Conservation (phyloP, 35 echinoderm and acorn worm genomes). For the Lytechinus pictus region DNA sequence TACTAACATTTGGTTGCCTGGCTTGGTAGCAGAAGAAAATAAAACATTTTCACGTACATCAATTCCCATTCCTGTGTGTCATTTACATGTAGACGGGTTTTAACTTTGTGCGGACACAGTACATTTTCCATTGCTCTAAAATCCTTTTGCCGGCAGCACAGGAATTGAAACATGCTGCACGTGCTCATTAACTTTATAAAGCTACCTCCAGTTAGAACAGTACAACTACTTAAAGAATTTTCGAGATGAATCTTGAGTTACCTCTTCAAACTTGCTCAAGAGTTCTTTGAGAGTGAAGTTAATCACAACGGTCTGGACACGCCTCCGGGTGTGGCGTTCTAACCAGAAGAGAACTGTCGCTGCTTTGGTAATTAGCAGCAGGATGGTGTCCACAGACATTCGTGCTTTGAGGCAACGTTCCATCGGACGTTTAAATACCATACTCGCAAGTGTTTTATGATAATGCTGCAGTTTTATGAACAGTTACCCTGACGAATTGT, state of each 20-base stretch:
- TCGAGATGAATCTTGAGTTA: background rate
- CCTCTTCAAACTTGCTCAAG: conserved; percentile 75
- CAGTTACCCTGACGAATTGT: background rate
- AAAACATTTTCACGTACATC: too few relatives aligned
- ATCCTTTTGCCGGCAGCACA: too few relatives aligned
- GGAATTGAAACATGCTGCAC: too few relatives aligned
- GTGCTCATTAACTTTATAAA: too few relatives aligned
- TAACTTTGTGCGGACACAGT: too few relatives aligned
- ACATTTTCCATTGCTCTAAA: too few relatives aligned
- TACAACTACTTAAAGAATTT: too few relatives aligned
- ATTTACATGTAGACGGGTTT: too few relatives aligned
- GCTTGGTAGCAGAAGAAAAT: too few relatives aligned
- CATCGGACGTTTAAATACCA: background rate
- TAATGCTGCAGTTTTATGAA: background rate
- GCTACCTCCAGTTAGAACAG: too few relatives aligned
- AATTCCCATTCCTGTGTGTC: too few relatives aligned
- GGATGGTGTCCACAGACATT: conserved; percentile 24
- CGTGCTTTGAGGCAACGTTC: background rate
- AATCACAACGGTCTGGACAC: conserved; percentile 48
- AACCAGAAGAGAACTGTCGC: background rate
- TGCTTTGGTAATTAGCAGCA: background rate
- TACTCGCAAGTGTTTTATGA: background rate
- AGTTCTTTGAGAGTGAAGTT: conserved; percentile 63
- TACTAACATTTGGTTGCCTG: too few relatives aligned
- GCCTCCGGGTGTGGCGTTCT: background rate